These are phyloP conservation scores for Phylloscopus whistleri DNA, from an alignment of 2,113 vertebrate genomes.

Conservation along the genomic window DNA sequence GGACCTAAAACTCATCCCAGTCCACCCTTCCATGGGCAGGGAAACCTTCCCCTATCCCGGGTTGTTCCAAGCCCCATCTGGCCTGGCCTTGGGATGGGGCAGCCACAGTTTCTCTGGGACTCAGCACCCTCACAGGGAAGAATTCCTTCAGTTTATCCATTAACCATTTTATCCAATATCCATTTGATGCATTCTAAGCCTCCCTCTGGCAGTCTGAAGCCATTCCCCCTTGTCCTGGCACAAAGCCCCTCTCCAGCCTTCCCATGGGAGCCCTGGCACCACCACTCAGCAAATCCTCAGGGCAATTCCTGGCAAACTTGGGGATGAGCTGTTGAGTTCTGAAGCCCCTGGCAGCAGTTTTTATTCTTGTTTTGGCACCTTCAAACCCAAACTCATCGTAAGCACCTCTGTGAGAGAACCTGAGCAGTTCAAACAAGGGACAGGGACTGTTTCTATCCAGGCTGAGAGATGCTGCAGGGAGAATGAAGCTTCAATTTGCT, in stretches of 20 bases:
- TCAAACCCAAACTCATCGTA: not conserved
- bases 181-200: not conserved
- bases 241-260: not conserved
- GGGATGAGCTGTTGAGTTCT: not conserved
- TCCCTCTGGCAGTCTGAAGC: not conserved
- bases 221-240: not conserved
- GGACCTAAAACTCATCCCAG: not conserved
- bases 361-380: not conserved
- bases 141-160: not conserved
- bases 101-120: not conserved
- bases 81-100: not conserved
- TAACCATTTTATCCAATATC: no score
- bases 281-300: not conserved
- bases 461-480: not conserved
- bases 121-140: not conserved
- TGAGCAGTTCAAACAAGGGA: not conserved
- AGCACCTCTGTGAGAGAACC: not conserved
- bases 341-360: not conserved
- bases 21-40: not conserved
- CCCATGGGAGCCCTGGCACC: not conserved
- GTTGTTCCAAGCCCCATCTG: accelerated
- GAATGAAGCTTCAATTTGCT: not conserved
- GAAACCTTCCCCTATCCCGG: not conserved
- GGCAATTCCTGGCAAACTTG: not conserved
- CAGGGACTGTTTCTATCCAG: not conserved